Base-by-base conservation (phyloP, 1,140 invertebrate genomes). In the Calephelis nemesis region DNA sequence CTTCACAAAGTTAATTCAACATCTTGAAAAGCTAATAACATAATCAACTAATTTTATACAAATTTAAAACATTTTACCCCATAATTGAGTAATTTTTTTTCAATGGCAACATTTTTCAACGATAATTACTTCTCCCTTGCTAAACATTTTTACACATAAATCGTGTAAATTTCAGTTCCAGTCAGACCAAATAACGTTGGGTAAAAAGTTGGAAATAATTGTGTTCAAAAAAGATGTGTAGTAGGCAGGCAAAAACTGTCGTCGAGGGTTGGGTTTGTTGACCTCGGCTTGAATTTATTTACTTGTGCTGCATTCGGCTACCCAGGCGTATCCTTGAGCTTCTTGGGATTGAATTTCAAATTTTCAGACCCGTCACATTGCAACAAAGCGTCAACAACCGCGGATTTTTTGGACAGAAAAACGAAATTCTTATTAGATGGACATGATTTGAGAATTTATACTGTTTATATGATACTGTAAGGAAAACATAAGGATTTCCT, bases 291-390 rank as follows among this genome's bases (percentile, higher is more conserved):
- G 73, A 66, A 74, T 87, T 87, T 87, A 85, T 87, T 84, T 78
- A 78, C 76, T 74, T 81, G 76, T 73, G 63, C 73, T 76, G 76
- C 72, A 67, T 71, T 74, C 71, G 72, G 48, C 69, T 62, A 45
- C 54, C 69, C 73, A 71, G 54, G 66, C 72, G 81, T 80, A 84
- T 78, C 81, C 82, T 84, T 79, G 84, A 79, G 81, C 82, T 82
- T 83, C 84, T 78, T 73, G 70, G 78, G 81, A 90, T 90, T 87
- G 88, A 90, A 90, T 90, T 90, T 87, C 85, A 90, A 90, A 90
- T 90, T 90, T 90, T 87, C 83, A 85, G 80, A 74, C 75, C 70
- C 73, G 75, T 75, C 67, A 73, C 73, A 63, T 75, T 71, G 72
- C 76, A 78, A 82, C 76, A 82, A 82, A 76, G 79, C 78, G 79